Percentiles rank a stretch among this genome's conserved stretches.
These are phyloP conservation scores for Branchinecta lynchi DNA, from an alignment of 1,140 invertebrate species.

Conservation along the genomic window DNA sequence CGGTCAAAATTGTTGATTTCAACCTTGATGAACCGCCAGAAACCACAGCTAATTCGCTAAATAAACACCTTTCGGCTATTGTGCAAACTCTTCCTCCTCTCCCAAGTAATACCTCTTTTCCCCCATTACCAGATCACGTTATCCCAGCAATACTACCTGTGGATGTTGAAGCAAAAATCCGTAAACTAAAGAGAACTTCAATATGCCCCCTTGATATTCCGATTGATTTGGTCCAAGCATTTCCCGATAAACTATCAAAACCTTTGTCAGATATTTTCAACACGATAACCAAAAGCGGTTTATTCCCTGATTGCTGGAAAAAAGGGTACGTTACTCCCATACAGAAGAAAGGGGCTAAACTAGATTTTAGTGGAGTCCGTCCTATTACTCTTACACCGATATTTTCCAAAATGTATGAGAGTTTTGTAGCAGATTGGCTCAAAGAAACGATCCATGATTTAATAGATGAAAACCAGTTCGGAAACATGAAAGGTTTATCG, in stretches of 20 bases:
- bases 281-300: not conserved
- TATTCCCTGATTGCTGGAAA: not conserved
- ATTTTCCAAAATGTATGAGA: not conserved
- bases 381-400: not conserved
- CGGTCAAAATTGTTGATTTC: not conserved
- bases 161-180: too few relatives aligned
- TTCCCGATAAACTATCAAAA: not conserved
- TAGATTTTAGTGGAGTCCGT: not conserved
- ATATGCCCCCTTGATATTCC: not conserved
- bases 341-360: not conserved
- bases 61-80: slow-evolving; percentile 6
- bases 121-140: not conserved
- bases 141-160: too few relatives aligned
- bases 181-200: not conserved
- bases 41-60: slow-evolving; percentile 4
- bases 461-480: not conserved
- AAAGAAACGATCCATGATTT: not conserved
- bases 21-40: not conserved
- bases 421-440: not conserved
- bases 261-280: slow-evolving; percentile 2
- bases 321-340: not conserved
- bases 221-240: not conserved
- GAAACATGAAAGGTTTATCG: not conserved
- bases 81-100: not conserved
- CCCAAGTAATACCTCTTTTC: not conserved